Evolutionary conservation across 2,888 invertebrate genomes (phyloP).

Genomic region (Molanna angustata): DNA sequence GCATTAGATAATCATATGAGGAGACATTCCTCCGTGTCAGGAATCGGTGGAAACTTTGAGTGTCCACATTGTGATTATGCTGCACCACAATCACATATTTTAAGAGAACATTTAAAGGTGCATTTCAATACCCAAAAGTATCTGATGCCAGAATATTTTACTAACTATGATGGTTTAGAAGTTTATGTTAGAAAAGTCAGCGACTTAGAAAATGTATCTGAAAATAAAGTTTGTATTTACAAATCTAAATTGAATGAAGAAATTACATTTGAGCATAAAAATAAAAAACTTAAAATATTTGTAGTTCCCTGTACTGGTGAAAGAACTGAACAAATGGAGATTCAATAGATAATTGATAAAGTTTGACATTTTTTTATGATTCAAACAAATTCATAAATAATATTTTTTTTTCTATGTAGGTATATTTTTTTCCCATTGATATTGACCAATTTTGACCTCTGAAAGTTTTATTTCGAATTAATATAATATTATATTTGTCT

Average conservation of each 20-base stretch:
- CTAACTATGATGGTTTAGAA: conserved; percentile 59
- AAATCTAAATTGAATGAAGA: conserved; percentile 34
- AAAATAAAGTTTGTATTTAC: conserved; percentile 35
- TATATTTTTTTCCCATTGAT: too few relatives aligned
- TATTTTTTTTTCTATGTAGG: too few relatives aligned
- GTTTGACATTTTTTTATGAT: too few relatives aligned
- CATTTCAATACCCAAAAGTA: conserved; percentile 66
- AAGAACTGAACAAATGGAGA: conserved; percentile 33
- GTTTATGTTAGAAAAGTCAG: conserved; percentile 54
- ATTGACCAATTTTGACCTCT: too few relatives aligned
- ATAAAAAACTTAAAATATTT: conserved; percentile 42
- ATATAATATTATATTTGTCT: too few relatives aligned
- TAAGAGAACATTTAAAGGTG: conserved; percentile 75
- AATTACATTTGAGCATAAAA: conserved; percentile 26
- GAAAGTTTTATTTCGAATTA: too few relatives aligned
- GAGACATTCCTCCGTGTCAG: conserved; percentile 65
- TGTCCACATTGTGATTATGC: conserved; percentile 84
- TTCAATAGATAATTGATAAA: too few relatives aligned
- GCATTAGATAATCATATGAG: conserved; percentile 73
- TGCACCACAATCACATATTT: conserved; percentile 68
- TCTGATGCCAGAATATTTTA: conserved; percentile 58
- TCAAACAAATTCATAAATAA: too few relatives aligned
- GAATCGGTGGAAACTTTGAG: conserved; percentile 56
- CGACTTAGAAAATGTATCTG: conserved; percentile 39
- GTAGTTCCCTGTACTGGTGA: conserved; percentile 45